Evolutionary conservation across 2,113 vertebrate species (phyloP), one percentile per base, ranked within the genome.

Genomic region (Propithecus coquereli): DNA sequence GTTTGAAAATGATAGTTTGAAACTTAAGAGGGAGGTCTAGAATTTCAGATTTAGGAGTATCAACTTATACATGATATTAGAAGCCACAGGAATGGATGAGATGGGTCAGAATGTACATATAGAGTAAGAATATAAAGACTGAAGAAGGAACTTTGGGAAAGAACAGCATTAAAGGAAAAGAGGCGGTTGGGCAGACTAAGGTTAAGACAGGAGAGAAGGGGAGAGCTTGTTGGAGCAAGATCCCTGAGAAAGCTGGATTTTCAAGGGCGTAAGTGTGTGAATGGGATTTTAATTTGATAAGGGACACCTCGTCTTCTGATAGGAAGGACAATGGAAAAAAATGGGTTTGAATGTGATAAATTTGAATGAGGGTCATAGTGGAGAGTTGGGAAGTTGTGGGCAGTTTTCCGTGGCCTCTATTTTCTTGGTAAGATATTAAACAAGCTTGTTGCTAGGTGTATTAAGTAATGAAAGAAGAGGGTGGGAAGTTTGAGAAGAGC

Each of bases 1-100:
- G 23, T 94, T 87, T 90, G 76, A 90, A 92, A 96, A 80, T 85
- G 68, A 61, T 82, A n/a, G 76, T 27, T 87, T 85, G 57, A 22
- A 32, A 61, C 45, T 59, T 61, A 88, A 93, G 59, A 93, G 10
- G 52, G 30, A 86, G 74, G 6, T 65, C 18, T 97, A 32, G 87
- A 77, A 77, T 86, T 92, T 93, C 74, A 88, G 77, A 77, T 43
- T 95, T 77, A 80, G 57, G 12, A 71, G 12, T 91, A 50, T 84
- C 22, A 27, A 34, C 80, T 82, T 57, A 74, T 70, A 27, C 20
- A 59, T 61, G 22, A 90, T 66, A 68, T 30, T 59, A 40, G 84
- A 74, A 87, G 50, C 5, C 3, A 23, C 47, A 59, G 43, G 52
- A 83, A 14, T 37, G 37, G 14, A 52, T 93, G 52, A 76, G 5